A percentile compares a stretch with the other conserved stretches of the same genome.
These are phyloP conservation scores for Ophonus ardosiacus DNA, from an alignment of 2,888 invertebrate species.

Conservation along the genomic window DNA sequence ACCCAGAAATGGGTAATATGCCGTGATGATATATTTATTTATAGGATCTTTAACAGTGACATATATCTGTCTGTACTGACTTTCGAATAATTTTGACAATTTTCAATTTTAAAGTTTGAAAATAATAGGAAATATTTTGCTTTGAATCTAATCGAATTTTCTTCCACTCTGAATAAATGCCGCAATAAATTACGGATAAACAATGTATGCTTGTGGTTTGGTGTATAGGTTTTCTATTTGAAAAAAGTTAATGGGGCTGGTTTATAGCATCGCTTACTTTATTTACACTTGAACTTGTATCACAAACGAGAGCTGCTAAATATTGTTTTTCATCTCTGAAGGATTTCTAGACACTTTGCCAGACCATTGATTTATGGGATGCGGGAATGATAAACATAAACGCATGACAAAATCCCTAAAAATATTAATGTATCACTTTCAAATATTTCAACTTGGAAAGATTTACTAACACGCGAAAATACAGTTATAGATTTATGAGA, in stretches of 20 bases:
- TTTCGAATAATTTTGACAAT: too few species aligned
- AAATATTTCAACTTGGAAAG: neutral
- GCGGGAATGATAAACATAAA: conserved; percentile 13
- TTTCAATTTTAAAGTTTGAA: too few species aligned
- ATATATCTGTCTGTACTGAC: too few species aligned
- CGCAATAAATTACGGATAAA: neutral
- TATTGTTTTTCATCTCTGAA: neutral
- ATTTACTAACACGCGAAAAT: neutral
- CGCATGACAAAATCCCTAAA: conserved; percentile 25
- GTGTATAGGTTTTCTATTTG: neutral
- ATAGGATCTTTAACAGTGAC: too few species aligned
- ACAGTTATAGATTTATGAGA: too few species aligned
- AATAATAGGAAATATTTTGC: neutral
- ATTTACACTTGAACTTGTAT: neutral
- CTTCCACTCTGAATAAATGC: neutral
- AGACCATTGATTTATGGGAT: conserved; percentile 16
- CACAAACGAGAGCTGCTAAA: neutral
- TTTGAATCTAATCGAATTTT: neutral
- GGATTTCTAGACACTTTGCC: conserved; percentile 11
- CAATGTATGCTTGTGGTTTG: neutral
- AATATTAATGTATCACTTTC: conserved; percentile 32
- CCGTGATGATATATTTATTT: too few species aligned
- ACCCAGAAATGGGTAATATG: too few species aligned
- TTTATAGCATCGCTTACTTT: neutral
- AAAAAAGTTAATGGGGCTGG: neutral